phyloP scores from a whole-genome alignment of 2,113 vertebrate species.

The Balaeniceps rex region DNA sequence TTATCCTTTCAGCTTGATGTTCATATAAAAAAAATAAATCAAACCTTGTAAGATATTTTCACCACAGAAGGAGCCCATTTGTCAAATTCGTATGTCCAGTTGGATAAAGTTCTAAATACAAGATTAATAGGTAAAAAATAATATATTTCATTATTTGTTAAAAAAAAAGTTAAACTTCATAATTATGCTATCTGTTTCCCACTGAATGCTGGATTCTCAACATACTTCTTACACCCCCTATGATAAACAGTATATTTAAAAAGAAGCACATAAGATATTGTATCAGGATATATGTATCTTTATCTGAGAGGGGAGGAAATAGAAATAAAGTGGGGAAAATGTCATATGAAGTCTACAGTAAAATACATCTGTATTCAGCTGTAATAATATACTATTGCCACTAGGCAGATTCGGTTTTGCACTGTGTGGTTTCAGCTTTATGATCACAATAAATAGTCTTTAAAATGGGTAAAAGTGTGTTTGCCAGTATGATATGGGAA shows the following conservation, averaged over 20 bases:
- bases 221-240: neutral
- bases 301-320: neutral
- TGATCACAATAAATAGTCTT: neutral
- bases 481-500: neutral
- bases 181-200: constrained; percentile 84
- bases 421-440: neutral
- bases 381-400: neutral
- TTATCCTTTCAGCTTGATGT: constrained; percentile 10
- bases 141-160: neutral
- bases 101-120: constrained; percentile 84
- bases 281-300: neutral
- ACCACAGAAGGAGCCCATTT: constrained; percentile 93
- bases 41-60: constrained; percentile 94
- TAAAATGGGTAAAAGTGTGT: neutral
- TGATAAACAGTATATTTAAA: neutral
- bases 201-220: neutral
- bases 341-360: neutral
- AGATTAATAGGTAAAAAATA: neutral
- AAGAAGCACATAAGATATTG: neutral
- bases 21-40: constrained; percentile 28
- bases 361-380: neutral
- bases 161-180: constrained; percentile 85
- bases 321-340: neutral
- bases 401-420: neutral
- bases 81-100: constrained; percentile 93